Evolutionary conservation across 2,888 invertebrate genomes (phyloP).

Genomic region (Apodemia duryi): DNA sequence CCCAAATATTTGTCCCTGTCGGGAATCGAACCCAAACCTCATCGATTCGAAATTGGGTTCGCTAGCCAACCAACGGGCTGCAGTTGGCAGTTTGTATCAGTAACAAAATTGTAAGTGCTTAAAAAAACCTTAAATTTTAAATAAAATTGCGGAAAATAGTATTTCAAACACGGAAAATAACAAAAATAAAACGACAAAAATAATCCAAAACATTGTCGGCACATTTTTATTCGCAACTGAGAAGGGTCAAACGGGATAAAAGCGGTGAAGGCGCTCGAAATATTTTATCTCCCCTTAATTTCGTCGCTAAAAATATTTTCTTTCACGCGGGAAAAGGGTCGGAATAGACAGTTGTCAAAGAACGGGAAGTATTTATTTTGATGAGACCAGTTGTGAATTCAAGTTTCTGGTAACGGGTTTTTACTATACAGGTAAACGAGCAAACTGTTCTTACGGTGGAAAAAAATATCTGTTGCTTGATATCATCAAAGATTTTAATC

Average conservation of each 20-base stretch:
- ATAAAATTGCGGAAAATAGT: background rate
- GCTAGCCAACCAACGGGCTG: too few relatives aligned
- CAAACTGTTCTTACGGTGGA: too few relatives aligned
- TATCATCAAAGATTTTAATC: too few relatives aligned
- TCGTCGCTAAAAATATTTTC: slow-evolving; percentile 10
- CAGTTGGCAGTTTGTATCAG: too few relatives aligned
- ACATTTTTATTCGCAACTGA: slow-evolving; percentile 22
- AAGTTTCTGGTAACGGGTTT: background rate
- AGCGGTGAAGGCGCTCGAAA: slow-evolving; percentile 18
- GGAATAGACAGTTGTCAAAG: slow-evolving; percentile 6
- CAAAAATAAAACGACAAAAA: background rate
- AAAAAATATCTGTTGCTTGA: too few relatives aligned
- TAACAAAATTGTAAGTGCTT: too few relatives aligned
- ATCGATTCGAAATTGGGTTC: too few relatives aligned
- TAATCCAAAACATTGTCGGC: slow-evolving; percentile 10
- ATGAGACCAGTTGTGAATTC: background rate
- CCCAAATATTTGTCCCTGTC: too few relatives aligned
- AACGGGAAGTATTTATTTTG: slow-evolving; percentile 11
- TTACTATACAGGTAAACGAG: too few relatives aligned
- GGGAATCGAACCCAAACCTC: too few relatives aligned
- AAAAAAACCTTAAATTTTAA: background rate
- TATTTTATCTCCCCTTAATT: slow-evolving; percentile 20
- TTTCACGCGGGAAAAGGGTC: slow-evolving; percentile 3
- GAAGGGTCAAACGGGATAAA: slow-evolving; percentile 21
- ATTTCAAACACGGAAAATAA: background rate